Evolutionary conservation across 2,888 invertebrate genomes (phyloP).

Genomic region (Pseudeuparius sepicola): DNA sequence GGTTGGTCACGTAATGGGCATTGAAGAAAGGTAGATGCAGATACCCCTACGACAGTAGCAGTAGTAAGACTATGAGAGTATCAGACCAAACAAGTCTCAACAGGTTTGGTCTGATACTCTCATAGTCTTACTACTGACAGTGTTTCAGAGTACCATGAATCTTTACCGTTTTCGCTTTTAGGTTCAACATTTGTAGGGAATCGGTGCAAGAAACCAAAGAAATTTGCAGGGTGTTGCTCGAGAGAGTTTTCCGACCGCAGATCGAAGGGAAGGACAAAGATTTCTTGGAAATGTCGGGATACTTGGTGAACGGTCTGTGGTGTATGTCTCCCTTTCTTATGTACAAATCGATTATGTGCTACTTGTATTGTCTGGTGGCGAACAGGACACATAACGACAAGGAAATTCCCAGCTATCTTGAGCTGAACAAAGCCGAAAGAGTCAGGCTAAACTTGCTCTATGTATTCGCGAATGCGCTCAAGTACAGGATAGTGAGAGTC

Average conservation of each 20-base stretch:
- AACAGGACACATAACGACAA: no score
- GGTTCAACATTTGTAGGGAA: conserved; percentile 61
- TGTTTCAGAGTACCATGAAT: no score
- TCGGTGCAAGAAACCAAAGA: conserved; percentile 52
- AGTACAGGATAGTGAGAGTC: conserved; percentile 1
- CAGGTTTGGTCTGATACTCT: no score
- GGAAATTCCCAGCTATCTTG: no score
- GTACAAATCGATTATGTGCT: conserved; percentile 45
- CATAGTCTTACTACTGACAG: not conserved
- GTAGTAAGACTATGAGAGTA: no score
- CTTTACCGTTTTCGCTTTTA: conserved; percentile 36
- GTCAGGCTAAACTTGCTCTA: no score
- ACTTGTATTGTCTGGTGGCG: conserved; percentile 24
- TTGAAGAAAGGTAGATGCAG: conserved; percentile 60
- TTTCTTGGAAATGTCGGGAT: conserved; percentile 54
- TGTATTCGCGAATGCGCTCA: no score
- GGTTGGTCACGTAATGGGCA: conserved; percentile 70
- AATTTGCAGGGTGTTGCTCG: conserved; percentile 48
- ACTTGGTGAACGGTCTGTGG: conserved; percentile 56
- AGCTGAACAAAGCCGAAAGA: no score
- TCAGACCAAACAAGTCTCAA: no score
- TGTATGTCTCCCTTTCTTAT: conserved; percentile 52
- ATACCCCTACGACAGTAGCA: no score
- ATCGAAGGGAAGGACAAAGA: conserved; percentile 49
- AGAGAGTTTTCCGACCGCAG: conserved; percentile 52